These are phyloP conservation scores for Trachymyrmex cornetzi DNA, from an alignment of 1,140 invertebrate genomes.

Conservation along the genomic window DNA sequence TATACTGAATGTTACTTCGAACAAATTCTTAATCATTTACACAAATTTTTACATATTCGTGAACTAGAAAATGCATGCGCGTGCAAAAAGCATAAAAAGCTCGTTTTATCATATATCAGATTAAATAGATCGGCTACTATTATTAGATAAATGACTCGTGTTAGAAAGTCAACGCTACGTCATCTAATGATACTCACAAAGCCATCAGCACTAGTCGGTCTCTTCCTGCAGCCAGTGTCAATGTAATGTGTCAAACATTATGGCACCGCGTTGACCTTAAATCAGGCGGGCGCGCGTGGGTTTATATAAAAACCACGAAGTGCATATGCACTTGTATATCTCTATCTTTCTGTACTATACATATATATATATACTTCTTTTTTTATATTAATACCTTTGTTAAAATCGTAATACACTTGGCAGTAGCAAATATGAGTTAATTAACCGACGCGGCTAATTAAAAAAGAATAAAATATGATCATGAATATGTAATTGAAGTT, in stretches of 20 bases:
- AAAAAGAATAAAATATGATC: constrained; percentile 8
- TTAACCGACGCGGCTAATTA: not conserved
- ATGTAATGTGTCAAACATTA: constrained; percentile 73
- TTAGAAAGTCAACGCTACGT: constrained; percentile 73
- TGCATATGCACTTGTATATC: not conserved
- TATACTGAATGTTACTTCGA: not conserved
- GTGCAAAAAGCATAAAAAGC: not conserved
- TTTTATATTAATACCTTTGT: not conserved
- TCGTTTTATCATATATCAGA: constrained; percentile 41
- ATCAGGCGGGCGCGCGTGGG: constrained; percentile 59
- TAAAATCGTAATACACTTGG: not conserved
- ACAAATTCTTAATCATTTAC: not conserved
- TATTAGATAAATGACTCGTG: constrained; percentile 73
- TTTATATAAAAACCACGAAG: constrained; percentile 44
- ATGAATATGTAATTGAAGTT: not conserved
- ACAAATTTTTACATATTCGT: not conserved
- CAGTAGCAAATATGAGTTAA: not conserved
- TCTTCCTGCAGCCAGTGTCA: constrained; percentile 78
- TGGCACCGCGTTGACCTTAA: constrained; percentile 78
- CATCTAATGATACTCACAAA: constrained; percentile 71
- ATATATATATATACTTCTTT: not conserved
- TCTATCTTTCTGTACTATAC: not conserved
- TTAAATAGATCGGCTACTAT: constrained; percentile 57
- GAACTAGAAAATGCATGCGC: not conserved
- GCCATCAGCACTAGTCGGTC: constrained; percentile 71